Conservation (phyloP, 2,113 vertebrate species). For the Cygnus atratus region DNA sequence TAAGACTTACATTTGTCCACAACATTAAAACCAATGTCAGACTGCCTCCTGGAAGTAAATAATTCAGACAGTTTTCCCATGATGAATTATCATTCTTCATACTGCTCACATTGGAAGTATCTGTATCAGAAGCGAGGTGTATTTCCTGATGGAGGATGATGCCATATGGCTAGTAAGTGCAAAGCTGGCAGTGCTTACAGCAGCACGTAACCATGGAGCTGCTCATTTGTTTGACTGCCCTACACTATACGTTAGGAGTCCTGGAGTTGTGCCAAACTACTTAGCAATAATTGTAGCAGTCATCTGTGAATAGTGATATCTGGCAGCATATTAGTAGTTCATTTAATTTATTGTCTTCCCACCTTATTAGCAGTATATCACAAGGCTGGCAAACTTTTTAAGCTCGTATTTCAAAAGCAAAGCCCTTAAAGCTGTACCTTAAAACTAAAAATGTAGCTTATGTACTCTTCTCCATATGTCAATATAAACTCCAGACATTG, state of each 20-base stretch:
- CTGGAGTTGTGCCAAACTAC: not conserved
- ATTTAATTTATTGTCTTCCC: constrained; percentile 54
- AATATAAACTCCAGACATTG: not conserved
- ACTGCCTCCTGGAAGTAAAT: not conserved
- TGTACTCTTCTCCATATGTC: not conserved
- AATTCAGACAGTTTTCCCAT: not conserved
- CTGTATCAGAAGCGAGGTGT: not conserved
- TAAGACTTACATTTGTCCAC: not conserved
- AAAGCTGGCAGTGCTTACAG: not conserved
- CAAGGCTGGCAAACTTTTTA: constrained; percentile 33
- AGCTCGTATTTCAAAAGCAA: constrained; percentile 42
- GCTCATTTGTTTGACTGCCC: constrained; percentile 12
- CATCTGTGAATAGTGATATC: constrained; percentile 47
- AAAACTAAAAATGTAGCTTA: not conserved
- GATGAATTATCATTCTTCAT: not conserved
- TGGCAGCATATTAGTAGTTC: constrained; percentile 10
- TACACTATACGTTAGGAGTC: not conserved
- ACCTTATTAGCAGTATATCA: constrained; percentile 53
- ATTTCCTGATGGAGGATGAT: not conserved
- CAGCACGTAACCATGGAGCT: not conserved
- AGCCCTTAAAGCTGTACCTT: constrained; percentile 1
- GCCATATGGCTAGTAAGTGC: not conserved
- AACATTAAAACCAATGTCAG: not conserved
- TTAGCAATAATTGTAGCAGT: constrained; percentile 48
- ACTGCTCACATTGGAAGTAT: not conserved